phyloP scores from a whole-genome alignment of 2,797 vertebrate genomes.

The Halcyon smyrnensis region DNA sequence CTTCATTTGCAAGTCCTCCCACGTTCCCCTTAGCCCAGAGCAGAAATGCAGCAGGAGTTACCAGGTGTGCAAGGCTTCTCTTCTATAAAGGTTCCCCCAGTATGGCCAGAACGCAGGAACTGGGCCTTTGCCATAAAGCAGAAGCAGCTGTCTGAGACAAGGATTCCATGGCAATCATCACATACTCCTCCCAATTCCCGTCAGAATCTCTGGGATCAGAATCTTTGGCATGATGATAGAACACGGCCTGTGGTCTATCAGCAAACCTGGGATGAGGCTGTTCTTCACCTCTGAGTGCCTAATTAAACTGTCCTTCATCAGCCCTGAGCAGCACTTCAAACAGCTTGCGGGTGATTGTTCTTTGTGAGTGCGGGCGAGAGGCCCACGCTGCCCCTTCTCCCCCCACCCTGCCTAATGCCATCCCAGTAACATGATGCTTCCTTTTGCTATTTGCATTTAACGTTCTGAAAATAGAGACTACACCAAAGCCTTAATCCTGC shows the following conservation, averaged over 20 bases:
- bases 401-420: not conserved
- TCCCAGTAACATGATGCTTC: slow-evolving; percentile 4
- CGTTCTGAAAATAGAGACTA: slow-evolving; percentile 60
- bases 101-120: not conserved
- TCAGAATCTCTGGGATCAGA: not conserved
- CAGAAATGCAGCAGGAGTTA: not conserved
- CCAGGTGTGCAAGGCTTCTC: not conserved
- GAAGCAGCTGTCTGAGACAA: not conserved
- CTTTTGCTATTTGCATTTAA: not conserved
- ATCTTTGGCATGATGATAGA: not conserved
- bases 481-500: slow-evolving; percentile 36
- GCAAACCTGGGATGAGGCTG: not conserved
- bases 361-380: not conserved
- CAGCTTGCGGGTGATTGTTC: not conserved
- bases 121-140: not conserved
- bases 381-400: not conserved
- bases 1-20: not conserved
- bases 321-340: not conserved
- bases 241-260: not conserved
- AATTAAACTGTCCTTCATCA: not conserved
- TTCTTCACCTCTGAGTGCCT: not conserved
- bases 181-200: not conserved
- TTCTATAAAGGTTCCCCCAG: not conserved
- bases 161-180: not conserved
- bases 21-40: not conserved